Conservation (phyloP, 1,140 invertebrate species). For the Brachionus paranguensis region DNA sequence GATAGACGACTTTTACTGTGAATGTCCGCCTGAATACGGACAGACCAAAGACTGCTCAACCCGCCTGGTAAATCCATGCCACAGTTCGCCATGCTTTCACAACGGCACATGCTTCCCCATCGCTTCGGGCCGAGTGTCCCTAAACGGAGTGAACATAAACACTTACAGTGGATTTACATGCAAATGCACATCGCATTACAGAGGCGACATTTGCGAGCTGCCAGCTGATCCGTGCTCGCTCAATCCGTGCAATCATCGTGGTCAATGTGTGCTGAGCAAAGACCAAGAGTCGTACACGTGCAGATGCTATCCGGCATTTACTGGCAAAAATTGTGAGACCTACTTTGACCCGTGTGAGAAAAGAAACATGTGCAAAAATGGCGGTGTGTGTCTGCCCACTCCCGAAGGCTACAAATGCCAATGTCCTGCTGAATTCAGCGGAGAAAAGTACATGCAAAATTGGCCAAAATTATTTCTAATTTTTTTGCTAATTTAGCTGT, state of each 20-base stretch:
- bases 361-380: slow-evolving; percentile 18
- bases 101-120: slow-evolving; percentile 26
- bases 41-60: slow-evolving; percentile 2
- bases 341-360: background rate
- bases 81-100: slow-evolving; percentile 24
- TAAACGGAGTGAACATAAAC: background rate
- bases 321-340: slow-evolving; percentile 30
- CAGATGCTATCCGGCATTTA: background rate
- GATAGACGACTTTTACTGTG: slow-evolving; percentile 35
- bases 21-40: slow-evolving; percentile 9
- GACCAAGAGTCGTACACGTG: background rate
- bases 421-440: background rate
- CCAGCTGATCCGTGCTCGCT: background rate
- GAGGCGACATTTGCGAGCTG: slow-evolving; percentile 25
- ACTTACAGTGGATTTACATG: slow-evolving; percentile 1
- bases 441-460: background rate
- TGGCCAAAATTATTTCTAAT: background rate
- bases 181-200: background rate
- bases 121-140: background rate
- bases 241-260: slow-evolving; percentile 25
- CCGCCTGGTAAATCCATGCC: background rate
- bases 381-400: slow-evolving; percentile 12
- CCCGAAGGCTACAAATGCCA: slow-evolving; percentile 5
- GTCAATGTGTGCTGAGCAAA: background rate
- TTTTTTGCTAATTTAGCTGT: background rate